A percentile compares a stretch with the other conserved stretches of the same genome.
Conservation (phyloP, 2,797 vertebrate species). For the Periophthalmus magnuspinnatus region DNA sequence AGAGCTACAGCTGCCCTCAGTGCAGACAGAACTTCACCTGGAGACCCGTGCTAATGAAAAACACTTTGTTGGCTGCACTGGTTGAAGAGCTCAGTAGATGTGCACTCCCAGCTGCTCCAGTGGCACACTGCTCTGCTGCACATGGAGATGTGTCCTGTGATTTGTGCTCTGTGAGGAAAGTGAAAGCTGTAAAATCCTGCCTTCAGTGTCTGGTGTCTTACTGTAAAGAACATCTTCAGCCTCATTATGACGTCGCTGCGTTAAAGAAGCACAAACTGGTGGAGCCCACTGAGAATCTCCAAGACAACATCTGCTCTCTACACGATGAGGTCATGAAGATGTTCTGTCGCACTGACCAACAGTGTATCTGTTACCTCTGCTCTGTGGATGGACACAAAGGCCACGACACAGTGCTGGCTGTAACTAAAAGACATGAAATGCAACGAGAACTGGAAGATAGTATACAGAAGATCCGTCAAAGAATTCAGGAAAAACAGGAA, state of each 20-base stretch:
- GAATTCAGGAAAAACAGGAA: constrained; percentile 25
- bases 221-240: constrained; percentile 14
- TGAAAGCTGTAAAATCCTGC: constrained; percentile 8
- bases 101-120: neutral
- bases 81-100: neutral
- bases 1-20: constrained; percentile 6
- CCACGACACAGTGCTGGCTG: constrained; percentile 8
- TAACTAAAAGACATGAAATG: neutral
- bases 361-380: constrained; percentile 22
- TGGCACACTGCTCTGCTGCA: neutral
- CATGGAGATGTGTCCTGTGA: constrained; percentile 6
- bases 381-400: constrained; percentile 16
- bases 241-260: constrained; percentile 3
- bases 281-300: constrained; percentile 14
- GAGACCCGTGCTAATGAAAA: constrained; percentile 13
- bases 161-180: neutral
- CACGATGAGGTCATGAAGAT: constrained; percentile 23
- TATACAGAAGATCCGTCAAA: constrained; percentile 12
- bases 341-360: constrained; percentile 21
- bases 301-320: constrained; percentile 13
- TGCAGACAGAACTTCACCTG: constrained; percentile 3
- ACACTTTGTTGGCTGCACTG: constrained; percentile 5
- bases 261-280: constrained; percentile 8
- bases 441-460: neutral
- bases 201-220: constrained; percentile 12